Evolutionary conservation across 2,113 vertebrate genomes (phyloP).

Genomic region (Salvator merianae): DNA sequence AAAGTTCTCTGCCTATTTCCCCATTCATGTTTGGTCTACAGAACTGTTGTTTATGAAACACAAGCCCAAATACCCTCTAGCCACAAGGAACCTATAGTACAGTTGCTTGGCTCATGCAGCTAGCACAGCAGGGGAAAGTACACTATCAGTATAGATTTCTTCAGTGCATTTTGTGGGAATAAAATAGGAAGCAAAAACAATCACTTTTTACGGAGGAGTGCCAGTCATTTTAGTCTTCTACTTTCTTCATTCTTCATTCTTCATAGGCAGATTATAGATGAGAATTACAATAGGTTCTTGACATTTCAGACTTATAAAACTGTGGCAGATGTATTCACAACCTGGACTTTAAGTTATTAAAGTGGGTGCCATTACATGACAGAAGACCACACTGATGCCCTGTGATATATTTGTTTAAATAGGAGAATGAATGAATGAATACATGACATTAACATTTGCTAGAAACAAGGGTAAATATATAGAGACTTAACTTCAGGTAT

Average conservation of each 20-base stretch:
- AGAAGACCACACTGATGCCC: too few relatives aligned
- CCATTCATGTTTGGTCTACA: neutral
- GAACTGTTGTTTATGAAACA: neutral
- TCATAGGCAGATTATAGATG: neutral
- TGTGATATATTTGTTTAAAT: too few relatives aligned
- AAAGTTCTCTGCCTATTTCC: neutral
- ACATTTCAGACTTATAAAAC: neutral
- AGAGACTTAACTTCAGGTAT: neutral
- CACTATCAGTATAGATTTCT: too few relatives aligned
- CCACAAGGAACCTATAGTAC: neutral
- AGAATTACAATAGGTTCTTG: slow-evolving; percentile 10
- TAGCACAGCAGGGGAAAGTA: neutral
- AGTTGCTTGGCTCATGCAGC: neutral
- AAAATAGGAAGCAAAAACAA: neutral
- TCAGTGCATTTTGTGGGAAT: neutral
- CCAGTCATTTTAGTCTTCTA: neutral
- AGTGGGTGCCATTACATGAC: neutral
- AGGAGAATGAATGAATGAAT: too few relatives aligned
- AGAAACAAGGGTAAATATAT: neutral
- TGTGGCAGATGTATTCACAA: neutral
- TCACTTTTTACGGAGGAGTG: neutral
- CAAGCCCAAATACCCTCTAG: neutral
- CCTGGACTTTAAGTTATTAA: neutral
- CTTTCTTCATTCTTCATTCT: neutral
- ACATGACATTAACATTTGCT: too few relatives aligned